Conservation (phyloP, 2,113 vertebrate genomes). For the Alosa alosa region DNA sequence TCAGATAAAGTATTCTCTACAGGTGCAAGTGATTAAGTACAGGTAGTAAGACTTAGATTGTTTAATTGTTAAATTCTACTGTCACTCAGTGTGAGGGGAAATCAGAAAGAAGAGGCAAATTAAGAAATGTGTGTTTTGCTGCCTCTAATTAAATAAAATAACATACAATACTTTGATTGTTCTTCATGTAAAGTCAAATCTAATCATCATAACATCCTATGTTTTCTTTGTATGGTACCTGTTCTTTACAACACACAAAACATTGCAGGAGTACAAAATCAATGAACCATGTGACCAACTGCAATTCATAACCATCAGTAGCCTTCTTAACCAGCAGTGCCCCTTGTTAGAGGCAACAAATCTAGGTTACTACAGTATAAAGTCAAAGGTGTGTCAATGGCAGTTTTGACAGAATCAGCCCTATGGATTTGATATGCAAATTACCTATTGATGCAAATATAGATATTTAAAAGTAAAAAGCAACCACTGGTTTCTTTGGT, state of each 20-base stretch:
- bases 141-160: background rate
- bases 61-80: too few species aligned
- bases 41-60: background rate
- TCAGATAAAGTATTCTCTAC: slow-evolving; percentile 31
- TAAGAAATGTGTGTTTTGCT: background rate
- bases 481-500: too few species aligned
- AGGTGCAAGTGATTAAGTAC: background rate
- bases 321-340: slow-evolving; percentile 42
- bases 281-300: background rate
- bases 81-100: too few species aligned
- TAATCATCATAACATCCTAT: background rate
- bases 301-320: slow-evolving; percentile 24
- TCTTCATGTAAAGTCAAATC: background rate
- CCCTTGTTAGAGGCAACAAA: slow-evolving; percentile 19
- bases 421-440: background rate
- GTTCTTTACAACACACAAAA: background rate
- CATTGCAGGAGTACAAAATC: background rate
- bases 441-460: too few species aligned
- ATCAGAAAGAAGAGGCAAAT: background rate
- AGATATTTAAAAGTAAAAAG: too few species aligned
- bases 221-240: too few species aligned
- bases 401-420: background rate
- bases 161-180: background rate
- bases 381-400: slow-evolving; percentile 11
- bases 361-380: slow-evolving; percentile 45